phyloP scores from a whole-genome alignment of 2,797 vertebrate species.

The Mormyrops attenuatus region DNA sequence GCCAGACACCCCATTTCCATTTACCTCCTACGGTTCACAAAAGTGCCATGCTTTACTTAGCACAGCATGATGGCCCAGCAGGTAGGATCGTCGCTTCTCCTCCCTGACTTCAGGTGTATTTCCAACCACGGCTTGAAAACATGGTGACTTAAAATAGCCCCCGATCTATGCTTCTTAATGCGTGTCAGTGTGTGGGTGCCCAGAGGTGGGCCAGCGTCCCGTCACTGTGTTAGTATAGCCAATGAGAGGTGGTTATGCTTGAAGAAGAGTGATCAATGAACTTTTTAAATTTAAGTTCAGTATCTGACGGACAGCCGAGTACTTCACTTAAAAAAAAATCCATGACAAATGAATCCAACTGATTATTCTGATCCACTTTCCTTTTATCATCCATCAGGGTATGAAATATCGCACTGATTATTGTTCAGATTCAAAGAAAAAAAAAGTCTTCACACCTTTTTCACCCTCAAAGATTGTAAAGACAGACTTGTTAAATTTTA shows the following conservation, averaged over 20 bases:
- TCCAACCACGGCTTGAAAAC: neutral
- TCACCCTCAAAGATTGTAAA: conserved; percentile 8
- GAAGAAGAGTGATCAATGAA: neutral
- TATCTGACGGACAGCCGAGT: neutral
- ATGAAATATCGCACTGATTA: neutral
- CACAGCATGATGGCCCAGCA: neutral
- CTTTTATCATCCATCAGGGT: neutral
- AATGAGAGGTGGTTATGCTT: neutral
- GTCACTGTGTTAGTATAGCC: neutral
- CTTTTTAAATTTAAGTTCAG: neutral
- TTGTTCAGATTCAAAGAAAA: neutral
- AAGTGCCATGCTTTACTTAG: conserved; percentile 8
- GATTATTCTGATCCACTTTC: neutral
- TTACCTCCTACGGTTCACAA: conserved; percentile 4
- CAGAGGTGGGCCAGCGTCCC: neutral
- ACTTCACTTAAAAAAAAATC: neutral
- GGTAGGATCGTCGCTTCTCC: neutral
- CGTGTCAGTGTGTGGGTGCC: neutral
- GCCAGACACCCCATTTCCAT: neutral
- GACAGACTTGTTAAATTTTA: conserved; percentile 1
- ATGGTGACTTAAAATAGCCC: neutral
- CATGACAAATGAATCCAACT: neutral
- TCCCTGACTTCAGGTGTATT: neutral
- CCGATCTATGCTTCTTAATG: neutral
- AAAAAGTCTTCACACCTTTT: neutral